Evolutionary conservation across 2,888 invertebrate genomes (phyloP), one percentile per base, ranked within the genome.

Genomic region (Hydriomena furcata): DNA sequence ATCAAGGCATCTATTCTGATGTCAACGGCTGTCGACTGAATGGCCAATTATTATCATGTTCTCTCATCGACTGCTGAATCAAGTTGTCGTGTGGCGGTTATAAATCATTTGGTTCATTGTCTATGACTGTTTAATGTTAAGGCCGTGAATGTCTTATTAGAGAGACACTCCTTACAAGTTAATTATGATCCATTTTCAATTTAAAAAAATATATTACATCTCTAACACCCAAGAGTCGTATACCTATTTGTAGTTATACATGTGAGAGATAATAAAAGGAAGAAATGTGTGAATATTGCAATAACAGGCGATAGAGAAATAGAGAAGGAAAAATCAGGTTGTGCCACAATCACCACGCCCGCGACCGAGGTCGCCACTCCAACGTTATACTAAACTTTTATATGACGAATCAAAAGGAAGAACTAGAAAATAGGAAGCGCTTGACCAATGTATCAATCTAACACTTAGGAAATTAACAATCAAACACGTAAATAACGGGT

Each of bases 61-160:
- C 46, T 47, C 44, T 35, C 47, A 52, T 52, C 43, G 38, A 41
- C 36, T 41, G 30, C 13, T 36, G 42, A 27, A 11, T 37, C n/a
- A n/a, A 24, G 37, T 35, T 38, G 37, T 52, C 52, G 46, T 43
- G 58, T 56, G 55, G 63, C 62, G 55, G 54, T 52, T 55, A 60
- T 65, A 64, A 63, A 50, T 66, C 63, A 63, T 43, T 20, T 38
- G 45, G 58, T 27, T 42, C 59, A 59, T 67, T 68, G 63, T 71
- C 52, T 61, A 56, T 40, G 43, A 23, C 43, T 50, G 37, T 30
- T 43, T 24, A 55, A 52, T 50, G 53, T 35, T 52, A 55, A 55
- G 44, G 50, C 21, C n/a, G 32, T 55, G 49, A 55, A 35, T 44
- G 52, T 55, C 37, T 48, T 31, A 46, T 52, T 54, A 42, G 28